Evolutionary conservation across 1,140 invertebrate genomes (phyloP), one percentile per base, ranked within the genome.

Genomic region (Trichogramma pretiosum): DNA sequence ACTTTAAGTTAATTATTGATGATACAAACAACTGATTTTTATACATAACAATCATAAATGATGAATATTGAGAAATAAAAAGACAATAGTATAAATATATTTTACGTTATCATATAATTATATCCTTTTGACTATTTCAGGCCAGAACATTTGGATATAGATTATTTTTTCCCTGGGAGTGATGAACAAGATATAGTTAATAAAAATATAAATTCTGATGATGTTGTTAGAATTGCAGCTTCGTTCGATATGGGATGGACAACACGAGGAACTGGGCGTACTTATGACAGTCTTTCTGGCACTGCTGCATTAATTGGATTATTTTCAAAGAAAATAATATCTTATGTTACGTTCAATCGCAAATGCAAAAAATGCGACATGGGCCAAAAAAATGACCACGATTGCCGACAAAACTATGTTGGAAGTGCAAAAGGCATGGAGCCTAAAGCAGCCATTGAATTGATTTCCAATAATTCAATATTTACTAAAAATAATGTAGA

Each of bases 321-420:
- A 5, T 38, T 47, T 21, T 47, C 34, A 23, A 40, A 40, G 16
- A 39, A 48, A 40, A 37, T 48, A 9, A n/a, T 48, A 2, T 48
- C 36, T 9, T 33, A 33, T 16, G 10, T 13, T 2, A 34, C 30
- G 21, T 19, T 23, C 13, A 40, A 47, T n/a, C n/a, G n/a, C n/a
- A n/a, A n/a, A n/a, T n/a, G n/a, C n/a, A n/a, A n/a, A n/a, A n/a
- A n/a, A n/a, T n/a, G n/a, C n/a, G n/a, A n/a, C 14, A 16, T 17
- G n/a, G 45, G 45, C 9, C 34, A 38, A 21, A 7, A 13, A 21
- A 5, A 37, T 5, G 24, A 26, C 2, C 45, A 38, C 18, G 45
- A 37, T 28, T 46, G 43, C 18, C 19, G 43, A 21, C 7, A 14
- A 35, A 46, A 46, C 23, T 46, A n/a, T 17, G 26, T 22, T 32